phyloP scores from a whole-genome alignment of 1,140 invertebrate genomes.

The Cyclina sinensis region DNA sequence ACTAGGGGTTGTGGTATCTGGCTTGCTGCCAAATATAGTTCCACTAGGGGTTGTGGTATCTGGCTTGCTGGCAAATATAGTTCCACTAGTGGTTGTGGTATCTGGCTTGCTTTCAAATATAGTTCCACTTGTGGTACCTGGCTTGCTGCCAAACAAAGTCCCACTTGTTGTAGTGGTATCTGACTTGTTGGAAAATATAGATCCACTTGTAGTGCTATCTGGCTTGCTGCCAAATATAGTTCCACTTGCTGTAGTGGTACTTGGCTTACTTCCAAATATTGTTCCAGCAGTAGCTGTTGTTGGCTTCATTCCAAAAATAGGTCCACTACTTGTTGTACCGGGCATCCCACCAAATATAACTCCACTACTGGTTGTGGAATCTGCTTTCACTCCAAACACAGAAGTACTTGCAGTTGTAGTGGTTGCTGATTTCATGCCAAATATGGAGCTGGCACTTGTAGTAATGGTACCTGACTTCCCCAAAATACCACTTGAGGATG shows the following conservation, averaged over 20 bases:
- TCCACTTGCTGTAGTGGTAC: background rate
- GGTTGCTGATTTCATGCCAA: background rate
- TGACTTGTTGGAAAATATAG: background rate
- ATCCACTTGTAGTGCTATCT: background rate
- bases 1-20: conserved; percentile 22
- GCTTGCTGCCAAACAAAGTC: background rate
- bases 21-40: conserved; percentile 15
- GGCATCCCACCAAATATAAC: conserved; percentile 25
- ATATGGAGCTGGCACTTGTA: background rate
- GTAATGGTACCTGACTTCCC: conserved; percentile 27
- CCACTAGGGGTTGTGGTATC: background rate
- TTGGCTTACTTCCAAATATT: background rate
- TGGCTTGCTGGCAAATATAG: background rate
- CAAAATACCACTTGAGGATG: conserved; percentile 8
- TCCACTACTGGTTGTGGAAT: background rate
- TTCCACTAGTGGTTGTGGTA: background rate
- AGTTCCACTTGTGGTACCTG: background rate
- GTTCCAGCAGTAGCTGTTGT: background rate
- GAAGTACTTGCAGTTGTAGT: background rate
- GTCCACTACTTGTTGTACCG: background rate
- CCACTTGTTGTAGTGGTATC: background rate
- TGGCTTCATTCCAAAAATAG: conserved; percentile 44
- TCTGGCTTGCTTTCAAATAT: background rate
- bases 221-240: conserved; percentile 42
- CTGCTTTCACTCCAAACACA: background rate